Base-by-base conservation (phyloP, 2,888 invertebrate genomes). In the Trichopoda pennipes region DNA sequence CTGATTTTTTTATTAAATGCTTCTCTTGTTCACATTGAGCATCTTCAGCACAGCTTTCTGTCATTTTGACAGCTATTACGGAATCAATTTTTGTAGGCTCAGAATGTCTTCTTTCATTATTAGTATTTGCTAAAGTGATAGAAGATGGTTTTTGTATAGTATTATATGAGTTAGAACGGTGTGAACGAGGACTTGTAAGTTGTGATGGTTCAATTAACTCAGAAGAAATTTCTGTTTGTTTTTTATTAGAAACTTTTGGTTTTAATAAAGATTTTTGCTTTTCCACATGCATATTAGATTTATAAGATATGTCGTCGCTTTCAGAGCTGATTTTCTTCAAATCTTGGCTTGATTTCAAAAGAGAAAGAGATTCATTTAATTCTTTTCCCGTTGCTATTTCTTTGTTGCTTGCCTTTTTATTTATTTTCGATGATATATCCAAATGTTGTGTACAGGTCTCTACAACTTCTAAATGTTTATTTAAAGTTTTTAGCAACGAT, bases 221-320 rank as follows among this genome's bases (percentile, higher is more conserved):
- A 8, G 17, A 7, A 23, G 17, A n/a, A 10, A 28, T 0, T 16
- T 63, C 79, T 21, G n/a, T 23, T 60, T 47, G 6, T 0, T 44
- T 63, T 42, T 61, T 75, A 42, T 19, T 10, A 35, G 7, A 55
- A 21, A 12, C 51, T 44, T 60, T 79, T 14, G 61, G 12, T 69
- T 84, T 86, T 38, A 86, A 60, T 35, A 86, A 60, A 4, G 86
- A 86, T 63, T 83, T 82, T 42, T 84, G 86, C 23, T 84, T 84
- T 60, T 81, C 81, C 16, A 44, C 53, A 28, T 21, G 47, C 21
- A 17, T 23, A 68, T 61, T 60, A 21, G n/a, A 10, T 51, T 60
- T 81, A 35, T n/a, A n/a, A 21, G 4, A 21, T 16, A 8, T 55
- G n/a, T 42, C 51, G 35, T 58, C 16, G 1, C 10, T 16, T 17